Evolutionary conservation across 2,888 invertebrate species (phyloP), one percentile per base, ranked within the genome.

Genomic region (Acheta domesticus): DNA sequence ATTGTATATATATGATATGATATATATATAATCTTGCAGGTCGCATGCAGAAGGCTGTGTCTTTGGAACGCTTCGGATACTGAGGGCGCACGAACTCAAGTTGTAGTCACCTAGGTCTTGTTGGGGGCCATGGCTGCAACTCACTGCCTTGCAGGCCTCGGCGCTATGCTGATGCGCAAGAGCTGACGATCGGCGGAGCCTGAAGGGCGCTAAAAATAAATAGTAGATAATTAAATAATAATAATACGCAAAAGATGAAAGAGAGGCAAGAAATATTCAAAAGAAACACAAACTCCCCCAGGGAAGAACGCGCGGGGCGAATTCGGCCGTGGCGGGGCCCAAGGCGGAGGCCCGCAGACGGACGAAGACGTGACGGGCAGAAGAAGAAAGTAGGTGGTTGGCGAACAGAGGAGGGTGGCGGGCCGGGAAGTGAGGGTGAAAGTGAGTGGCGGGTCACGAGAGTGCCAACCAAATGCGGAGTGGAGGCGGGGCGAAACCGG

Each of bases 1-100:
- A 62, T 62, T 62, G 62, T 62, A 62, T 62, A 62, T 62, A 62
- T 62, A 62, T 62, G 62, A 62, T 62, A 62, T 62, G 62, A 62
- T 62, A 62, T 62, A 62, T 62, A 62, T 62, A 62, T 62, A 62
- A 62, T 62, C 62, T 62, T 62, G 62, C 62, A 62, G 62, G 62
- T 62, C 62, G 62, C 62, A 62, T 62, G 62, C 62, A 62, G 62
- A 62, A 62, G 62, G 62, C 62, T 62, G 62, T 62, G 62, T 62
- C 62, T 62, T 62, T 62, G 62, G 62, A 62, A 19, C 62, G 62
- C 62, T 62, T 62, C 62, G 62, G 62, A 62, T 62, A 62, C 62
- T 62, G 12, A 62, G 62, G 62, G 62, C 62, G 62, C 62, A 62
- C 62, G 62, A 62, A 62, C 62, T 62, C 62, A 62, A 62, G 62